Conservation (phyloP, 1,140 invertebrate species). For the Magallana angulata region DNA sequence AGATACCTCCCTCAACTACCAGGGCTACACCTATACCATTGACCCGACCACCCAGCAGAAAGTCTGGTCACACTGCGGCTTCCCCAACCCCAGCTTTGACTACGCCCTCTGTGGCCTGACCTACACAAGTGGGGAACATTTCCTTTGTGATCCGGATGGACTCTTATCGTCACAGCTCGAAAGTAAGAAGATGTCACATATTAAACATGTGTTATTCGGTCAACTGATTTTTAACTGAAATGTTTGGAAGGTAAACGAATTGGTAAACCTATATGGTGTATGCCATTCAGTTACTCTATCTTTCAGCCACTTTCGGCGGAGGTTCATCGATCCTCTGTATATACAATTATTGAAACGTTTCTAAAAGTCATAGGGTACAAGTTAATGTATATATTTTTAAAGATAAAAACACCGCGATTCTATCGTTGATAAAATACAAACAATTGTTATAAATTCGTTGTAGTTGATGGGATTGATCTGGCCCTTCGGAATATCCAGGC, state of each 20-base stretch:
- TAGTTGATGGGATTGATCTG: slow-evolving; percentile 50
- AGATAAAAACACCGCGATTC: no score
- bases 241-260: no score
- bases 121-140: slow-evolving; percentile 45
- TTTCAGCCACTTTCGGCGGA: no score
- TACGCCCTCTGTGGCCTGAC: slow-evolving; percentile 52
- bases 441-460: not conserved
- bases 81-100: slow-evolving; percentile 57
- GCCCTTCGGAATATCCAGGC: slow-evolving; percentile 47
- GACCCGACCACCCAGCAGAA: slow-evolving; percentile 44
- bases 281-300: no score
- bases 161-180: slow-evolving; percentile 46
- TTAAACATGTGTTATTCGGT: not conserved
- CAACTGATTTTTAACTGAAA: not conserved
- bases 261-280: no score
- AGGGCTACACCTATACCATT: slow-evolving; percentile 54
- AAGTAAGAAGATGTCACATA: not conserved
- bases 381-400: no score
- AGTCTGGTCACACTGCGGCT: slow-evolving; percentile 57
- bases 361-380: no score
- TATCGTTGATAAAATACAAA: no score
- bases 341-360: not conserved
- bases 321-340: not conserved
- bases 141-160: slow-evolving; percentile 56
- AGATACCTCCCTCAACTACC: slow-evolving; percentile 38